Base-by-base conservation (phyloP, 2,797 vertebrate species). In the Microchirus variegatus region DNA sequence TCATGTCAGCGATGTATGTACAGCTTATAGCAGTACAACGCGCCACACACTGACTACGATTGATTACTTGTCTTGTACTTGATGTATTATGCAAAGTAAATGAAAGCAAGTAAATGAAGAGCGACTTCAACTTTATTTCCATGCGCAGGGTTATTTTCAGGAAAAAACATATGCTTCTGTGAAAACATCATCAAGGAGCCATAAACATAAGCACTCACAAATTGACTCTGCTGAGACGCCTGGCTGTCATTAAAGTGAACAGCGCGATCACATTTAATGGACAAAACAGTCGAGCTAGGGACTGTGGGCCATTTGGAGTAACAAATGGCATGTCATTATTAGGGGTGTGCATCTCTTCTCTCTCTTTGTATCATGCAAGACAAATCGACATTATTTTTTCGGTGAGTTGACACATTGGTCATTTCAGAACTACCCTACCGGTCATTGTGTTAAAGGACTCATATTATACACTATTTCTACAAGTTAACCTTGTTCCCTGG, bases 1-100 rank as follows among this genome's bases (percentile, higher is more conserved):
- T 63, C 75, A 76, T 65, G 53, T 67, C 66, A 51, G 61, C 67
- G 9, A 45, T 16, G 35, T 51, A 44, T 45, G 18, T 46, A 36
- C 43, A 37, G 38, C 14, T 63, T 64, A 73, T 9, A 63, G 52
- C 48, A 35, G 10, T 22, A 57, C 49, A 10, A 37, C 10, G 11
- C 15, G 9, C 36, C 16, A 11, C 11, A 11, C 11, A 31, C 22
- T 42, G 53, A 48, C 19, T 58, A 14, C 36, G 66, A 47, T 17
- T 37, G 31, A 48, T 58, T 65, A 49, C 1, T 18, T 51, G 40
- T 51, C 15, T 22, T 53, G 31, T 43, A 14, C 46, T 38, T 13
- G 35, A 31, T 9, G 37, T 41, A 31, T 59, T 35, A 77, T 52
- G 38, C 16, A 63, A 58, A 64, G 40, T 2, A 8, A 19, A 26